Conservation (phyloP, 2,888 invertebrate genomes). For the Chydorus sphaericus region DNA sequence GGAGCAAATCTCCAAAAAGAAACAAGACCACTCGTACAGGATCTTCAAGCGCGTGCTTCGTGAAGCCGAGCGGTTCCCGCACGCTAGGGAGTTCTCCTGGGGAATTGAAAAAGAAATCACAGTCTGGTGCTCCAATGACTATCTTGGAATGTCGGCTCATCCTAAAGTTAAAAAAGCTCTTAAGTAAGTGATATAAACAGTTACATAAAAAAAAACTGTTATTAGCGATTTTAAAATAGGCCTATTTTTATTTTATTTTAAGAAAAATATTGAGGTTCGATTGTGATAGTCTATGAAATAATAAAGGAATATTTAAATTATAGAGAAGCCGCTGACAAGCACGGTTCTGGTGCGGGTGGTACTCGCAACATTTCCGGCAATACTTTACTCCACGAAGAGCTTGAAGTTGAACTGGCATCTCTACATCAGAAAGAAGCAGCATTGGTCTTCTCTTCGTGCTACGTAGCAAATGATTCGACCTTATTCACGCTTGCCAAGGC, state of each 20-base stretch:
- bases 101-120: slow-evolving; percentile 73
- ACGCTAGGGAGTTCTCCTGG: slow-evolving; percentile 66
- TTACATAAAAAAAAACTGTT: too few relatives aligned
- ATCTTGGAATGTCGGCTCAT: slow-evolving; percentile 91
- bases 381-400: slow-evolving; percentile 71
- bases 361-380: slow-evolving; percentile 95
- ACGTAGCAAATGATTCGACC: slow-evolving; percentile 93
- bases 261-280: too few relatives aligned
- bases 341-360: slow-evolving; percentile 89
- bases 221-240: not conserved
- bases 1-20: slow-evolving; percentile 79
- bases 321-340: slow-evolving; percentile 57
- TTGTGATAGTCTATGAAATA: too few relatives aligned
- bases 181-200: too few relatives aligned
- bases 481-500: slow-evolving; percentile 76
- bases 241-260: too few relatives aligned
- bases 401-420: slow-evolving; percentile 68
- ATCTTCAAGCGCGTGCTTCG: slow-evolving; percentile 90
- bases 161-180: slow-evolving; percentile 70
- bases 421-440: slow-evolving; percentile 84
- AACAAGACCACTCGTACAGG: slow-evolving; percentile 85
- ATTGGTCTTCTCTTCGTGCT: slow-evolving; percentile 87
- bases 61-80: slow-evolving; percentile 69
- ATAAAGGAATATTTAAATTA: too few relatives aligned
- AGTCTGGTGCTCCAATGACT: slow-evolving; percentile 99